A percentile compares a stretch with the other conserved stretches of the same genome.
These are phyloP conservation scores for Therioaphis trifolii DNA, from an alignment of 2,888 invertebrate species.

Conservation along the genomic window DNA sequence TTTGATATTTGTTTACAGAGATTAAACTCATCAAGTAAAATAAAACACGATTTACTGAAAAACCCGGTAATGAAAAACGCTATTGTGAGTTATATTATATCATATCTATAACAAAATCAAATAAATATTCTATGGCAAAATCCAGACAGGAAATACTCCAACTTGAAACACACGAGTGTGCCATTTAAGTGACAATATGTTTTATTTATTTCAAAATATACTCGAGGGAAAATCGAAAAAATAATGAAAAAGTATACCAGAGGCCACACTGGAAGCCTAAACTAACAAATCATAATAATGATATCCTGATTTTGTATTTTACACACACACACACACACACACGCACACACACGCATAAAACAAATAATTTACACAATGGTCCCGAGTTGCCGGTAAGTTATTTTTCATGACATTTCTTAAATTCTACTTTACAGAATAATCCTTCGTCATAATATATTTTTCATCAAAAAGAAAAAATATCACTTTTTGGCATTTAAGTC, in stretches of 20 bases:
- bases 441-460: background rate
- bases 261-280: background rate
- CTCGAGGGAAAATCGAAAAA: constrained; percentile 15
- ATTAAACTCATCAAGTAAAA: too few relatives aligned
- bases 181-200: constrained; percentile 14
- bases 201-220: constrained; percentile 28
- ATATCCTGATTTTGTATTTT: background rate
- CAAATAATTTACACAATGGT: background rate
- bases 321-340: background rate
- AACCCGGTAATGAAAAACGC: too few relatives aligned
- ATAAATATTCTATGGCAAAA: background rate
- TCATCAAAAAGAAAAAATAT: background rate
- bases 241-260: constrained; percentile 18
- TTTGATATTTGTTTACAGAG: too few relatives aligned
- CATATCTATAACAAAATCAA: background rate
- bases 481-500: background rate
- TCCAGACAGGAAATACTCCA: background rate
- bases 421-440: background rate
- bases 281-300: constrained; percentile 34
- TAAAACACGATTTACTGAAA: too few relatives aligned
- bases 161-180: background rate
- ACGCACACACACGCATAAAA: too few relatives aligned
- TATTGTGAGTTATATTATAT: too few relatives aligned
- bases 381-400: constrained; percentile 15
- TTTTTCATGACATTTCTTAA: constrained; percentile 12